phyloP scores from a whole-genome alignment of 2,113 vertebrate species.

The Todiramphus saurophagus region DNA sequence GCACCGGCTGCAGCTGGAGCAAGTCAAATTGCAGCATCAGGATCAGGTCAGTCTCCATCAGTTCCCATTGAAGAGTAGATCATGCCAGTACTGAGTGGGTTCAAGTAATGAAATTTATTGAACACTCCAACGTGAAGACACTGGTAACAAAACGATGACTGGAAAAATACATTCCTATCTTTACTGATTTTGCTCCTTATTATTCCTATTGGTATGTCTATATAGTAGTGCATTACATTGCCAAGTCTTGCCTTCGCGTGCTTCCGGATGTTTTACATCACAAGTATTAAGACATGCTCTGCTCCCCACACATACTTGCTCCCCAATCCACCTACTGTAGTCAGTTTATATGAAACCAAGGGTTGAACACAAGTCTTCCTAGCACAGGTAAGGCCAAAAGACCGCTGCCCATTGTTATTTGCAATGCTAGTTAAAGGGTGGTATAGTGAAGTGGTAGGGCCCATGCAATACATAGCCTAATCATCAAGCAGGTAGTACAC shows the following conservation, averaged over 20 bases:
- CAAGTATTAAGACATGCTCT: background rate
- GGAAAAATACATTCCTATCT: background rate
- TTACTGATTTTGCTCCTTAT: background rate
- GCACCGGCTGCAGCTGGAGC: conserved; percentile 70
- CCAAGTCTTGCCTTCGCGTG: background rate
- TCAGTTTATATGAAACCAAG: background rate
- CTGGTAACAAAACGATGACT: background rate
- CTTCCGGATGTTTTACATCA: background rate
- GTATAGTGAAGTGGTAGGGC: background rate
- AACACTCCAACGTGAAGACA: background rate
- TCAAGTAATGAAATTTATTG: background rate
- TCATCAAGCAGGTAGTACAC: background rate
- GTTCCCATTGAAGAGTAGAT: background rate
- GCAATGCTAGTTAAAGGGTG: background rate
- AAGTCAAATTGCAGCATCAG: conserved; percentile 71
- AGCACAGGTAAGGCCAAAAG: background rate
- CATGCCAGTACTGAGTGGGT: background rate
- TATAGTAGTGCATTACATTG: background rate
- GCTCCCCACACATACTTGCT: background rate
- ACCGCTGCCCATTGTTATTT: background rate
- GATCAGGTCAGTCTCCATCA: conserved; percentile 79
- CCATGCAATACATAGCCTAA: background rate
- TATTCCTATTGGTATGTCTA: background rate
- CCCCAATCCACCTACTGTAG: background rate
- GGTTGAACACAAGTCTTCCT: background rate